These are phyloP conservation scores for Lepeophtheirus salmonis DNA, from an alignment of 1,140 invertebrate genomes.

Conservation along the genomic window DNA sequence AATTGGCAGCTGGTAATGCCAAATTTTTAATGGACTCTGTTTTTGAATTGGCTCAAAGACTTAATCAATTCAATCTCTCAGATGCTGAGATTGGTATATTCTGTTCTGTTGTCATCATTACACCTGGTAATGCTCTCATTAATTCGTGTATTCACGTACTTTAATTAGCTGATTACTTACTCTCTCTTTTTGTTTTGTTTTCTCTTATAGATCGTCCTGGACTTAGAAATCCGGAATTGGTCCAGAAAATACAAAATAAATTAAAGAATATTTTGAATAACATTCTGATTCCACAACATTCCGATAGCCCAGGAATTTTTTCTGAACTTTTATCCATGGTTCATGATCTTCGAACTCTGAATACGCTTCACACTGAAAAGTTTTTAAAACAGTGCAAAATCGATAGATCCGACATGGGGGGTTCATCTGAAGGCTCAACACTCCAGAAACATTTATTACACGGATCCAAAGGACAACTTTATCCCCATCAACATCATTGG, in stretches of 20 bases:
- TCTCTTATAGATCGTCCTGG: constrained; percentile 54
- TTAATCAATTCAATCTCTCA: constrained; percentile 67
- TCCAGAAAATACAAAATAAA: constrained; percentile 76
- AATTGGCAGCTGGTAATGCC: constrained; percentile 53
- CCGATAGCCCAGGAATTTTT: constrained; percentile 46
- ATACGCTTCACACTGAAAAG: constrained; percentile 89
- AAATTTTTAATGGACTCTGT: constrained; percentile 87
- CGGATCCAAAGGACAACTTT: too few species aligned
- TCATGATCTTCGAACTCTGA: constrained; percentile 78
- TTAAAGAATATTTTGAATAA: constrained; percentile 63
- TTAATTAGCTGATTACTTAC: constrained; percentile 24
- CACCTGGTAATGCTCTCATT: constrained; percentile 59
- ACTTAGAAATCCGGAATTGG: constrained; percentile 67
- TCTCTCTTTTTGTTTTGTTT: neutral
- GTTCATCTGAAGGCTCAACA: too few species aligned
- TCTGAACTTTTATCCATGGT: constrained; percentile 78
- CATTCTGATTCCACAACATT: constrained; percentile 56
- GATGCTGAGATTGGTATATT: constrained; percentile 85
- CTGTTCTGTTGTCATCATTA: constrained; percentile 82
- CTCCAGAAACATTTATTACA: too few species aligned
- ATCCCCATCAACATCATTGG: too few species aligned
- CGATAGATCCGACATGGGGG: constrained; percentile 25
- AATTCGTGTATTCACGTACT: constrained; percentile 28
- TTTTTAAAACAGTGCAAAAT: constrained; percentile 77
- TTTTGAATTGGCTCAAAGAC: constrained; percentile 86